Conservation (phyloP, 2,888 invertebrate genomes). For the Ormyrus pomaceus region DNA sequence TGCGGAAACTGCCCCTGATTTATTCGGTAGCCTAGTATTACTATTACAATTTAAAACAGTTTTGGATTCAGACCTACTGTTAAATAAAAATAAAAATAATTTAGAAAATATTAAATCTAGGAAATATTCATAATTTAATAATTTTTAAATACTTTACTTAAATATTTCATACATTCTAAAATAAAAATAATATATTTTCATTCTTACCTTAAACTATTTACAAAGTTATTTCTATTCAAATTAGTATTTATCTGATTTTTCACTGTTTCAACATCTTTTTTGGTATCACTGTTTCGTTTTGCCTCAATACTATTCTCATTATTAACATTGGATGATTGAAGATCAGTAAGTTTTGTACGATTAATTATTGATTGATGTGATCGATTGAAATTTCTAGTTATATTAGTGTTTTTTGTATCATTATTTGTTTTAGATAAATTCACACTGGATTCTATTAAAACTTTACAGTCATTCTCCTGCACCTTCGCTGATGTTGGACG, state of each 20-base stretch:
- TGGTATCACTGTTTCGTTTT: conserved; percentile 56
- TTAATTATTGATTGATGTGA: conserved; percentile 32
- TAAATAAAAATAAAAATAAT: neutral
- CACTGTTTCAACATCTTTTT: conserved; percentile 62
- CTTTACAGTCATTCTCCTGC: conserved; percentile 60
- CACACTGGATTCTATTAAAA: conserved; percentile 59
- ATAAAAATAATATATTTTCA: conserved; percentile 8
- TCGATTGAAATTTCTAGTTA: conserved; percentile 46
- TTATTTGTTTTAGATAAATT: conserved; percentile 58
- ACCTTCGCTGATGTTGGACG: conserved; percentile 60
- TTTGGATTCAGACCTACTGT: conserved; percentile 9
- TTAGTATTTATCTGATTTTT: conserved; percentile 68
- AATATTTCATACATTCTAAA: conserved; percentile 23
- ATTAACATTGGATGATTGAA: conserved; percentile 38
- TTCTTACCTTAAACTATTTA: conserved; percentile 48
- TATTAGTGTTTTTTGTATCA: conserved; percentile 54
- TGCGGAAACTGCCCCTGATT: neutral
- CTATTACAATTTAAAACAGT: neutral
- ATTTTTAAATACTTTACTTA: conserved; percentile 9
- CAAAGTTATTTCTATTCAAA: conserved; percentile 59
- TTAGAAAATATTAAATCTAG: too few species aligned
- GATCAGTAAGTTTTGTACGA: conserved; percentile 34
- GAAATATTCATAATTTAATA: neutral
- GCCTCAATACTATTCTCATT: conserved; percentile 54
- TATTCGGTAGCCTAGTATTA: conserved; percentile 35